These are phyloP conservation scores for Deladenus siricidicola DNA, from an alignment of 2,888 invertebrate species.

Conservation along the genomic window DNA sequence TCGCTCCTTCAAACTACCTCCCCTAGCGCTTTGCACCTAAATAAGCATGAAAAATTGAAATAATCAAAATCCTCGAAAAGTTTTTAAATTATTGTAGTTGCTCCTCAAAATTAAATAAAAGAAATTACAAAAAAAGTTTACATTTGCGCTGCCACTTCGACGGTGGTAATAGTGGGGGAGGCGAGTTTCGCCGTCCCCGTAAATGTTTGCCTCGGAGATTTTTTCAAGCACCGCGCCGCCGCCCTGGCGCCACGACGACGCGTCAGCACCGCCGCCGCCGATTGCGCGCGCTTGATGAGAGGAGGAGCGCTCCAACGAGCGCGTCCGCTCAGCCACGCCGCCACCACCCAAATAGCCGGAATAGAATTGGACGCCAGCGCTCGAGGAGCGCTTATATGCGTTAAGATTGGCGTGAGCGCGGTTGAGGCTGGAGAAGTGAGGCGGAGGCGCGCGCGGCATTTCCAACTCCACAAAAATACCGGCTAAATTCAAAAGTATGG, in stretches of 20 bases:
- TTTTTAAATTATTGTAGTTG: not conserved
- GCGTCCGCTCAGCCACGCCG: not conserved
- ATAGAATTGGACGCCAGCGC: constrained; percentile 34
- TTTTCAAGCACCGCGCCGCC: not conserved
- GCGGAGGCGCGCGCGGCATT: constrained; percentile 54
- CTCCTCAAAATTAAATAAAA: too few species aligned
- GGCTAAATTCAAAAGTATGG: constrained; percentile 39
- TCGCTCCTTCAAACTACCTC: not conserved
- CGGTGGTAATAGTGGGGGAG: too few species aligned
- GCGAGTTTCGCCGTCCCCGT: too few species aligned
- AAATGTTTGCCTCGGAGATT: not conserved
- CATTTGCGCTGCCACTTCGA: too few species aligned
- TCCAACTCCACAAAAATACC: constrained; percentile 55
- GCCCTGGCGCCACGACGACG: not conserved
- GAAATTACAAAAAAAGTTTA: too few species aligned
- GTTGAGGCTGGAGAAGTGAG: constrained; percentile 53
- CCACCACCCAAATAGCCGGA: not conserved
- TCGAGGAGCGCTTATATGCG: constrained; percentile 44
- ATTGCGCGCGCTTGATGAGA: too few species aligned
- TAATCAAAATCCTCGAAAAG: not conserved
- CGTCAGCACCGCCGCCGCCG: not conserved
- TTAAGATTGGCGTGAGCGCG: constrained; percentile 17
- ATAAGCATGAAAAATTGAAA: not conserved
- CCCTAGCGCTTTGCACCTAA: not conserved
- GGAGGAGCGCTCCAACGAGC: not conserved